These are phyloP conservation scores for Mactromeris polynyma DNA, from an alignment of 2,888 invertebrate genomes.

Conservation along the genomic window DNA sequence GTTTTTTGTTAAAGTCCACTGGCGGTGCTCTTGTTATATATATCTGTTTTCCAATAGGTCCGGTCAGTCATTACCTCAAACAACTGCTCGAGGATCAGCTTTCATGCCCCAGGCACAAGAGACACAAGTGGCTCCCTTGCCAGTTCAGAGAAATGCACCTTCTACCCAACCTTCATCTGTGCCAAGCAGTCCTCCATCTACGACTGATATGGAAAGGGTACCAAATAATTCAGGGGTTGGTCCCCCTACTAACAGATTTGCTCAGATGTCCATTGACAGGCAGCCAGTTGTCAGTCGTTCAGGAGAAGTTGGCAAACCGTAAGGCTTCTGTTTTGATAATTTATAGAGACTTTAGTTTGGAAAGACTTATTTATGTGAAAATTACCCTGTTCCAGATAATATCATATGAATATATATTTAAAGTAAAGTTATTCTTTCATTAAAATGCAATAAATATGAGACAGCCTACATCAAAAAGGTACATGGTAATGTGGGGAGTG, in stretches of 20 bases:
- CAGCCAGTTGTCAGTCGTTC: conserved; percentile 55
- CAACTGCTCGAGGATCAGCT: conserved; percentile 60
- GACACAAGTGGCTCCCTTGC: conserved; percentile 36
- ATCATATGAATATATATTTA: no score
- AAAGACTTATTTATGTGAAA: no score
- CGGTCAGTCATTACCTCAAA: conserved; percentile 53
- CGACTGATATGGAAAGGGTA: not conserved
- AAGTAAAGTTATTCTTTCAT: no score
- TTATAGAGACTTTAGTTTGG: no score
- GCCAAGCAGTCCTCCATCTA: not conserved
- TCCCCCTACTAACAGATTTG: conserved; percentile 51
- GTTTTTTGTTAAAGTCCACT: no score
- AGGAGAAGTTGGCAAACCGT: conserved; percentile 75
- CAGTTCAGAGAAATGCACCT: conserved; percentile 7
- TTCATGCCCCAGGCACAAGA: conserved; percentile 40
- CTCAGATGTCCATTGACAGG: conserved; percentile 63
- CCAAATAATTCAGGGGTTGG: not conserved
- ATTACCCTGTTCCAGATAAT: no score
- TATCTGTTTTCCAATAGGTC: conserved; percentile 37
- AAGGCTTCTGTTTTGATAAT: conserved; percentile 42
- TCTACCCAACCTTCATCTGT: conserved; percentile 18
- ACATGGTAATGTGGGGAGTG: no score
- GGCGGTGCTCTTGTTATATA: no score
- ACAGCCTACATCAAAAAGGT: no score
- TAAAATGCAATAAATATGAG: no score